Base-by-base conservation (phyloP, 1,140 invertebrate species). In the Wasmannia auropunctata region DNA sequence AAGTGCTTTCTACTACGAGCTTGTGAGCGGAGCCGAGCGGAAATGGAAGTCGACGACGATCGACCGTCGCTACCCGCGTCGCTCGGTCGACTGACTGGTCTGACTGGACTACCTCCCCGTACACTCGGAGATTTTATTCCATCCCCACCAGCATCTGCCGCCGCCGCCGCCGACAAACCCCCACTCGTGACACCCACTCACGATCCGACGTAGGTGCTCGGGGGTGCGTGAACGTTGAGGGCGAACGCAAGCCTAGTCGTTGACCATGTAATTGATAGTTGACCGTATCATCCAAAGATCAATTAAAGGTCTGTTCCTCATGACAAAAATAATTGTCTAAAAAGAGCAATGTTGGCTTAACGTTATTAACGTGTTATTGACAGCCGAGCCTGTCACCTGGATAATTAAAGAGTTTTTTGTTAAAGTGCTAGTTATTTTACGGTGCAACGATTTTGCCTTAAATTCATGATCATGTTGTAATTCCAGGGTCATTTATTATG, bases 31-130 rank as follows among this genome's bases (percentile, higher is more conserved):
- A 34, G 43, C 22, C 58, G 63, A 81, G n/a, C 37, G 40, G 43
- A 80, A 76, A 86, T 63, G 0, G n/a, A 63, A 75, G 43, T 85
- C 72, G 67, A 88, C 70, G 67, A 88, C 86, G 69, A 86, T 31
- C 63, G n/a, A 87, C 77, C 86, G 74, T 60, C 81, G n/a, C 49
- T 60, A 80, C 54, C 58, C 80, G 86, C 60, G 56, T 76, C 83
- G 46, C 91, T 90, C 81, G 87, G 84, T 91, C 91, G 92, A 93
- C 92, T 92, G 86, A 75, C 83, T 69, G 62, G 49, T 81, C 58
- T 74, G 51, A 74, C 80, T 85, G 83, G 83, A 84, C 85, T 89
- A 77, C 77, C 76, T 81, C 86, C 84, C 85, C 72, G 58, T 34
- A 69, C 43, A 46, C 60, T 72, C 85, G 79, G 25, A 85, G 69